Base-by-base conservation (phyloP, 2,113 vertebrate species). In the Phrynosoma blainvillii region DNA sequence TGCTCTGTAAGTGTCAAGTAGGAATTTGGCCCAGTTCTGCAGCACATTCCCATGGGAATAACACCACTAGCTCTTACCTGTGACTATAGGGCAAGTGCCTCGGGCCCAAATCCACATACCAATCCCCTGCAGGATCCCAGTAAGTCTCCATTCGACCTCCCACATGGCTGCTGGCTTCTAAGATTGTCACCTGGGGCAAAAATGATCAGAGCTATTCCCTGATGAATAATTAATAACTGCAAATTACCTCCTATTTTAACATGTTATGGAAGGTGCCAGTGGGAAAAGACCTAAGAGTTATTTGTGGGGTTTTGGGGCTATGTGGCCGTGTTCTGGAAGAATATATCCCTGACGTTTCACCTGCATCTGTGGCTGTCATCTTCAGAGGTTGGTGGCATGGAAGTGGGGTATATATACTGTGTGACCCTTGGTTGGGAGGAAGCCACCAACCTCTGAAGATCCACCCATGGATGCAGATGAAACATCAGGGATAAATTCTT, bases 21-120 rank as follows among this genome's bases (percentile, higher is more conserved):
- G 21, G 40, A 4, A 47, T 47, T 47, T 47, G 47, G 47, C 47
- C 47, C 47, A 77, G 21, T 70, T 42, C 59, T 82, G 82, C 27
- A 32, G 2, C 42, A 83, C 30, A 82, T 5, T 59, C 18, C 78
- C 52, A 56, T 20, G 54, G 78, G 52, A 56, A 18, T 18, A 32
- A 25, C 18, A 36, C 6, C 2, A 36, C 23, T n/a, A 20, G 25
- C 52, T 30, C 90, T 89, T 82, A 98, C 97, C 94, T 96, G 89
- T 98, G 97, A 0, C 97, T 96, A 82, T 68, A 95, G 65, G 98
- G 97, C 91, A 98, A 97, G 90, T 97, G 97, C 98, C 98, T 98
- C 75, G 98, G 96, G 2, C 98, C 98, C 73, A 98, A 62, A 75
- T 98, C 98, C 85, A 96, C 97, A 47, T 96, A 97, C 97, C 98